phyloP scores from a whole-genome alignment of 1,140 invertebrate species.

The Philopotamus ludificatus region DNA sequence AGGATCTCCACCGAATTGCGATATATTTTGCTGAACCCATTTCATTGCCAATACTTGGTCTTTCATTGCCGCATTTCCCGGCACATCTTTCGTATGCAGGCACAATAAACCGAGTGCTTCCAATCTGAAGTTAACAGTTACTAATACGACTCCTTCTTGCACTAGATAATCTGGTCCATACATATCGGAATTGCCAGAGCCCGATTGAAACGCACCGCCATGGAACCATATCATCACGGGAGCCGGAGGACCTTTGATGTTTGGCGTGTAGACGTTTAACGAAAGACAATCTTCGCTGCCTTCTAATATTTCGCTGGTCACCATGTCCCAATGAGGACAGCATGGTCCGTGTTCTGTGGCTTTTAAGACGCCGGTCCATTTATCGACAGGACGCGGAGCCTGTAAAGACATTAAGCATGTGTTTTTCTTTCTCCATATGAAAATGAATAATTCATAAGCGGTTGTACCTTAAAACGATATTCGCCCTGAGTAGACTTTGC shows the following conservation, averaged over 20 bases:
- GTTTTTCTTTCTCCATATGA: background rate
- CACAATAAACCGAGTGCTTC: constrained; percentile 67
- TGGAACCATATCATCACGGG: constrained; percentile 68
- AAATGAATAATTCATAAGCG: background rate
- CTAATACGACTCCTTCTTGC: constrained; percentile 64
- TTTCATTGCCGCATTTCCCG: constrained; percentile 67
- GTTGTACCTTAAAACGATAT: constrained; percentile 16
- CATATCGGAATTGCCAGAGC: constrained; percentile 55
- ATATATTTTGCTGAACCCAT: constrained; percentile 53
- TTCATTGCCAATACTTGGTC: constrained; percentile 60
- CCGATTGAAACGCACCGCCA: constrained; percentile 60
- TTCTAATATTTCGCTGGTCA: constrained; percentile 39
- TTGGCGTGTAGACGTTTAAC: constrained; percentile 62
- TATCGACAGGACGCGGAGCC: constrained; percentile 50
- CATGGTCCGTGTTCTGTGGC: constrained; percentile 52
- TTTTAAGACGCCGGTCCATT: constrained; percentile 55
- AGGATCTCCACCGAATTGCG: constrained; percentile 70
- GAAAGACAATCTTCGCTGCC: constrained; percentile 62
- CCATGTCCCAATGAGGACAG: constrained; percentile 49
- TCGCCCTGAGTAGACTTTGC: constrained; percentile 29
- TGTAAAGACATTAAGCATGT: constrained; percentile 36
- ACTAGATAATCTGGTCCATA: constrained; percentile 64
- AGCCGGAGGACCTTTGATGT: constrained; percentile 45
- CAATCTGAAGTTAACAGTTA: constrained; percentile 68
- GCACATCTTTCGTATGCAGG: constrained; percentile 56